phyloP scores from a whole-genome alignment of 1,140 invertebrate species.

The Calosoma granatense region DNA sequence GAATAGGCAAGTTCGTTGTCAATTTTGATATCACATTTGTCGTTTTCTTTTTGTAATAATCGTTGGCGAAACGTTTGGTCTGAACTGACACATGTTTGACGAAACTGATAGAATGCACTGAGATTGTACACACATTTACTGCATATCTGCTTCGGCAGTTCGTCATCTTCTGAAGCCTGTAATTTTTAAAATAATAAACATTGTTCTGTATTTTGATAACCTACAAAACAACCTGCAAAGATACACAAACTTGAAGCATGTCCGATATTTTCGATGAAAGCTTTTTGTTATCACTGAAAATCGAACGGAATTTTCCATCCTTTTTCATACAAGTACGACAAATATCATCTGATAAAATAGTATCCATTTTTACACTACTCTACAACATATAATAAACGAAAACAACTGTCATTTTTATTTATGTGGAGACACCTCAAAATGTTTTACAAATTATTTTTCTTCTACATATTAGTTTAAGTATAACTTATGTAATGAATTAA shows the following conservation, averaged over 20 bases:
- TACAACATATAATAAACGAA: no score
- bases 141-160: constrained; percentile 22
- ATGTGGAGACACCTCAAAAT: no score
- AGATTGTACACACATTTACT: constrained; percentile 24
- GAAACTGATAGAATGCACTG: constrained; percentile 26
- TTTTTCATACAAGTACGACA: constrained; percentile 9
- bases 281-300: background rate
- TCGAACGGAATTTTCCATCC: background rate
- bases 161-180: constrained; percentile 22
- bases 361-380: no score
- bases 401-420: no score
- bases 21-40: background rate
- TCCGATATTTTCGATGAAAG: background rate
- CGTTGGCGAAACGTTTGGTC: constrained; percentile 15
- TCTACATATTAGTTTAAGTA: no score
- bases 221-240: background rate
- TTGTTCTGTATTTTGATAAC: background rate
- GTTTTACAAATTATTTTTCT: no score
- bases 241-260: background rate
- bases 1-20: no score
- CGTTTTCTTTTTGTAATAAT: background rate
- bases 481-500: no score
- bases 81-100: constrained; percentile 18
- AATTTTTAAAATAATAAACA: constrained; percentile 9
- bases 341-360: background rate